Conservation (phyloP, 92 coral and sea anemone genomes). For the Phenganax stokvisi region DNA sequence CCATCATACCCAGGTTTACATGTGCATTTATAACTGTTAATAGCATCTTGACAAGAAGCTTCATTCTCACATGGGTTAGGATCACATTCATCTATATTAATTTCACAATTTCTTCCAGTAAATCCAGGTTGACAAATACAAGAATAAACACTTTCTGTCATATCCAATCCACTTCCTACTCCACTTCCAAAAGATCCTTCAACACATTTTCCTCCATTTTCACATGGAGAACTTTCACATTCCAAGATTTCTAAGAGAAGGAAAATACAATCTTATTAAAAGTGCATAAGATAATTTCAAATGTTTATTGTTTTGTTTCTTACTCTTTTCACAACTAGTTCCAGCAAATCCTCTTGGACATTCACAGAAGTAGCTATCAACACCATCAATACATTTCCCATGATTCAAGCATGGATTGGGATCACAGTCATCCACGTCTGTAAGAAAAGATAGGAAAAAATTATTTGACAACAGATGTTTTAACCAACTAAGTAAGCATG, state of each 20-base stretch:
- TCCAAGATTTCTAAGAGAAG: conserved; percentile 5
- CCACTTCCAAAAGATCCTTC: conserved; percentile 27
- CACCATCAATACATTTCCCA: conserved; percentile 28
- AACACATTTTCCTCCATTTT: conserved; percentile 6
- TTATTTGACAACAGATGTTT: not conserved
- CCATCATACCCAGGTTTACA: conserved; percentile 27
- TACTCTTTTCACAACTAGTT: conserved; percentile 7
- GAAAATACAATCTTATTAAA: not conserved
- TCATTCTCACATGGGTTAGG: conserved; percentile 20
- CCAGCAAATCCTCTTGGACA: conserved; percentile 23
- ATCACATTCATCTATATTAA: conserved; percentile 27
- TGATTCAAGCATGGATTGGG: conserved; percentile 13
- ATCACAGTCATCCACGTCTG: conserved; percentile 18
- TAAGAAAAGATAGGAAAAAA: not conserved
- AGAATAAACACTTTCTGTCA: conserved; percentile 22
- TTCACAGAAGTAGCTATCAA: conserved; percentile 3
- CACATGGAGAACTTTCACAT: conserved; percentile 12
- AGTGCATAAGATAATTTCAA: too few species aligned
- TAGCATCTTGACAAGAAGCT: conserved; percentile 28
- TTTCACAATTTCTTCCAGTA: conserved; percentile 23
- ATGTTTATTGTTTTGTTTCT: not conserved
- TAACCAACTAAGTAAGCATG: not conserved
- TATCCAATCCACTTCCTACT: conserved; percentile 26
- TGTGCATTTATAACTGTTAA: conserved; percentile 25
- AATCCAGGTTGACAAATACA: conserved; percentile 11